phyloP scores from a whole-genome alignment of 2,797 vertebrate genomes.

The Sciaenops ocellatus region DNA sequence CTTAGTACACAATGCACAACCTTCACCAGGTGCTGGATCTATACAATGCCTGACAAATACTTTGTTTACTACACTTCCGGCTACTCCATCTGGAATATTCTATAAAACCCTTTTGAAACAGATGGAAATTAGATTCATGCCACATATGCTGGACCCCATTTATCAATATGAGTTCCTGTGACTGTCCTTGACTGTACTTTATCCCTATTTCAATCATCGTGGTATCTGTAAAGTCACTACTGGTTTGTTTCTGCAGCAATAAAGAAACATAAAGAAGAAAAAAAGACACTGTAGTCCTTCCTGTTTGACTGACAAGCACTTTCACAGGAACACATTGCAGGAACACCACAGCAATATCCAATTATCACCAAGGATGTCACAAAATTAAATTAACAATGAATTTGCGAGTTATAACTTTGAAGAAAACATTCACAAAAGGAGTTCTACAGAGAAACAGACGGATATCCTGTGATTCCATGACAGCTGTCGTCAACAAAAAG shows the following conservation, averaged over 20 bases:
- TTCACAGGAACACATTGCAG: conserved; percentile 9
- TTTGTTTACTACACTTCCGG: too few relatives aligned
- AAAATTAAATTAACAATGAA: conserved; percentile 46
- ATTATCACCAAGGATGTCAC: conserved; percentile 32
- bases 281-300: not conserved
- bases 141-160: too few relatives aligned
- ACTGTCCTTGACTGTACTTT: too few relatives aligned
- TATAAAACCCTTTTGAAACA: too few relatives aligned
- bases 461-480: conserved; percentile 40
- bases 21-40: too few relatives aligned
- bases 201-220: too few relatives aligned
- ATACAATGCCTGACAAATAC: too few relatives aligned
- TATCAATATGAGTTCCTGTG: too few relatives aligned
- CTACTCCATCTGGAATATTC: too few relatives aligned
- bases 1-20: too few relatives aligned
- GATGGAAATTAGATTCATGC: too few relatives aligned
- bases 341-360: conserved; percentile 27
- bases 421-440: conserved; percentile 3
- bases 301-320: conserved; percentile 22
- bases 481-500: conserved; percentile 39
- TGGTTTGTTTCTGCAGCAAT: conserved; percentile 8
- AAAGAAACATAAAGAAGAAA: not conserved
- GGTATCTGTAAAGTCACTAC: too few relatives aligned
- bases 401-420: conserved; percentile 37
- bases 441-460: conserved; percentile 29